Base-by-base conservation (phyloP, 2,888 invertebrate species). In the Antheraea yamamai region DNA sequence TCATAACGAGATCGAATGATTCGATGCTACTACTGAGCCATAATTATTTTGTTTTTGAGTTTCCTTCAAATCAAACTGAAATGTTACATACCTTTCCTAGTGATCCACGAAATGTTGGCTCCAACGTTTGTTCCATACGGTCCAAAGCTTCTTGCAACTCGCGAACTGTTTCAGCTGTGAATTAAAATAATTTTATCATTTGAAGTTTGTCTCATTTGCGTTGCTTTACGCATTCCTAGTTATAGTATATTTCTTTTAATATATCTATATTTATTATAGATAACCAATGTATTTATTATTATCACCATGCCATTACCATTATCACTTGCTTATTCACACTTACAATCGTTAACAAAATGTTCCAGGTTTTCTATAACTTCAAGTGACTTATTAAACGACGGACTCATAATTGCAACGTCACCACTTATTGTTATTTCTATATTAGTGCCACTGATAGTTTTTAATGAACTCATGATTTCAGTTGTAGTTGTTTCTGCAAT, bases 291-390 rank as follows among this genome's bases (percentile, higher is more conserved):
- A 35, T 16, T 23, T 16, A 23, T 30, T 16, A 74, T 76, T 76
- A 73, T n/a, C 20, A 74, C 35, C 20, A 51, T 70, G 26, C 35
- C 35, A 55, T 0, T n/a, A n/a, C n/a, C n/a, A n/a, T n/a, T n/a
- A n/a, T n/a, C n/a, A n/a, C 30, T 73, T 64, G 16, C 68, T 73
- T 52, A n/a, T 73, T 70, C 20, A 66, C 77, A 92, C 93, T 93
- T 89, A 93, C 93, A 89, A 82, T 93, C 90, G 18, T 87, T 84
- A 73, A 92, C 83, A 82, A 90, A 90, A 75, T 92, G 88, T 71
- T 91, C 89, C 72, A 86, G 74, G 58, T 77, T 80, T 47, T 79
- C 81, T 70, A 75, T 73, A 71, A 23, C 47, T 14, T 66, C 39
- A 39, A 81, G 77, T 76, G 79, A 80, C 73, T 84, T 84, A 64